Conservation (phyloP, 2,113 vertebrate genomes). For the Cheilinus undulatus region DNA sequence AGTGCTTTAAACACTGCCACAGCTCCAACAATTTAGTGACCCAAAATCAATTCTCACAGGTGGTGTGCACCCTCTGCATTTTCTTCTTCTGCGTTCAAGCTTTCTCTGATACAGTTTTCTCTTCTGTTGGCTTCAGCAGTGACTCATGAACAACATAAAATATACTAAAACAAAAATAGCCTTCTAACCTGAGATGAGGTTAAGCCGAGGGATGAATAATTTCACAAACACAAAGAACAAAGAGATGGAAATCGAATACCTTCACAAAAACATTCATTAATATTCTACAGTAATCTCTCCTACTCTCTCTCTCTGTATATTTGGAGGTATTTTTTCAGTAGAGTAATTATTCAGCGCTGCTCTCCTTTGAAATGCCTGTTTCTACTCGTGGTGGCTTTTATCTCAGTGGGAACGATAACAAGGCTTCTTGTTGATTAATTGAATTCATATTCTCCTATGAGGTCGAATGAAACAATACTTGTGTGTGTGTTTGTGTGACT, state of each 20-base stretch:
- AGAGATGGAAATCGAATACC: constrained; percentile 20
- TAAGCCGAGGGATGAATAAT: neutral
- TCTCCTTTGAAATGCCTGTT: constrained; percentile 43
- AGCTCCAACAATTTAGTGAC: neutral
- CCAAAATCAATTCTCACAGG: neutral
- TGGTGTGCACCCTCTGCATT: neutral
- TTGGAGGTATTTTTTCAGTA: constrained; percentile 22
- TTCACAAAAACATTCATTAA: constrained; percentile 43
- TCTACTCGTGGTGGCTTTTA: constrained; percentile 19
- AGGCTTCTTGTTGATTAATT: constrained; percentile 56
- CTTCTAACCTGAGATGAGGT: neutral
- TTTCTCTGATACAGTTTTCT: neutral
- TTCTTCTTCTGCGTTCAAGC: neutral
- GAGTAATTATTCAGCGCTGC: constrained; percentile 39
- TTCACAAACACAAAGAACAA: neutral
- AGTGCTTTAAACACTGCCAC: neutral
- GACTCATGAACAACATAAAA: neutral
- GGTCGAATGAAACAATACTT: neutral
- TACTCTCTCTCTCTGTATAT: constrained; percentile 3
- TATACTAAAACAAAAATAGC: neutral
- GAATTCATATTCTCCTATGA: constrained; percentile 36
- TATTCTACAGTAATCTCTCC: constrained; percentile 40
- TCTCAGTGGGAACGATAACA: constrained; percentile 46
- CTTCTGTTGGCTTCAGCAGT: neutral
- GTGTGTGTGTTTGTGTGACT: neutral